Evolutionary conservation across 2,888 invertebrate species (phyloP), one percentile per base, ranked within the genome.

Genomic region (Campoletis raptor): DNA sequence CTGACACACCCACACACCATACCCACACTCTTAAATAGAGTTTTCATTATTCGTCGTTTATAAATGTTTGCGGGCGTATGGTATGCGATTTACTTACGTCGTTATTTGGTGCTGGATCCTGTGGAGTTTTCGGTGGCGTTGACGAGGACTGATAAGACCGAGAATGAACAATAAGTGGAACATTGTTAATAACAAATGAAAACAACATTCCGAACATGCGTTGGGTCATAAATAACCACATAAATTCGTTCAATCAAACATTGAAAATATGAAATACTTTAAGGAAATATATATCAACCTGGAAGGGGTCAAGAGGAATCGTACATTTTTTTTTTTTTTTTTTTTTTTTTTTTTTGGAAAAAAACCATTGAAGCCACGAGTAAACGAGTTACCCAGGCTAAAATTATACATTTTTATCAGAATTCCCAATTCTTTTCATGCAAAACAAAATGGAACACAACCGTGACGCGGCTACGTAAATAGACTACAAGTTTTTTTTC

Each of bases 111-210:
- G 88, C 89, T 77, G 90, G 86, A 69, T 93, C 93, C 92, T 92
- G 91, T 70, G 93, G 93, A 86, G 93, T 93, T 91, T 93, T 93
- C 87, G 93, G 92, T 45, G 92, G 91, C 86, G 92, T 92, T 81
- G 92, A 90, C 87, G 92, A 90, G 87, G 93, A 92, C 94, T 94
- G 92, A 84, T 54, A 76, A 84, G 69, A 86, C 81, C 86, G 81
- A 86, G 84, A 87, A 87, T 89, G 92, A 93, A 93, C 90, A 91
- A 93, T 90, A 92, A 92, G 82, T 76, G 85, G 90, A 90, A 90
- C 85, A 90, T 92, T 92, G 93, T 92, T 92, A 91, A 91, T 92
- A 89, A 91, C 86, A 89, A 89, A 89, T 90, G 45, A 61, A 67
- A 73, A 40, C 9, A 82, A 82, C 36, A 79, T 40, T 45, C 42